phyloP scores from a whole-genome alignment of 1,140 invertebrate species.

The Campodea augens region DNA sequence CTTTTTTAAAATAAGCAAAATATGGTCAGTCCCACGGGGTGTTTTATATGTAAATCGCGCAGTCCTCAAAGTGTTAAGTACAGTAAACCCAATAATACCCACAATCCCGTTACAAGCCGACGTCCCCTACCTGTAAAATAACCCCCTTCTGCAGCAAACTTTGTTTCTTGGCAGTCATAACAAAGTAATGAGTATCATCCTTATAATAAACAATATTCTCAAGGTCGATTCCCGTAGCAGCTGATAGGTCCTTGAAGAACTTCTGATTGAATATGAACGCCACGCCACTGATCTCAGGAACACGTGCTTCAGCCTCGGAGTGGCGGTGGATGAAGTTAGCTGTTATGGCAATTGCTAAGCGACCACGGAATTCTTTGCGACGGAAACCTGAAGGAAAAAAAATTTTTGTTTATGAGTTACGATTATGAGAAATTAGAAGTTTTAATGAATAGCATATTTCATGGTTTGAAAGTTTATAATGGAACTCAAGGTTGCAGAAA shows the following conservation, averaged over 20 bases:
- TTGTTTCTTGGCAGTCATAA: slow-evolving; percentile 97
- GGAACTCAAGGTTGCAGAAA: no score
- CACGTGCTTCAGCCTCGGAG: slow-evolving; percentile 77
- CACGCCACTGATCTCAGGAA: slow-evolving; percentile 91
- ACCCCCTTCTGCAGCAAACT: slow-evolving; percentile 82
- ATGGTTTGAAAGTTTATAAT: no score
- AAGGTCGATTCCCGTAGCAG: slow-evolving; percentile 78
- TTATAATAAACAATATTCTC: slow-evolving; percentile 99
- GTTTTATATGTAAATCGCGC: no score
- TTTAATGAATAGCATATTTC: no score
- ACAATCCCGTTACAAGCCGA: no score
- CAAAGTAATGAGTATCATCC: slow-evolving; percentile 98
- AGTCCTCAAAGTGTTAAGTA: no score
- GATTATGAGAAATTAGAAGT: no score
- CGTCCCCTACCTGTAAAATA: slow-evolving; percentile 60
- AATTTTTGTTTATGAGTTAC: no score
- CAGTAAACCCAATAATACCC: no score
- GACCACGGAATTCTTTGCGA: slow-evolving; percentile 90
- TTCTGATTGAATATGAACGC: slow-evolving; percentile 98
- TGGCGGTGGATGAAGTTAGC: slow-evolving; percentile 94
- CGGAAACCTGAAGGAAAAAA: slow-evolving; percentile 57
- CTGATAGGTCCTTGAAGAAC: slow-evolving; percentile 85
- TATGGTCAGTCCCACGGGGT: no score
- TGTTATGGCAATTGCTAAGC: slow-evolving; percentile 93
- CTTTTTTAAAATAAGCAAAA: no score